Evolutionary conservation across 2,797 vertebrate genomes (phyloP), one percentile per base, ranked within the genome.

Genomic region (Fringilla coelebs): DNA sequence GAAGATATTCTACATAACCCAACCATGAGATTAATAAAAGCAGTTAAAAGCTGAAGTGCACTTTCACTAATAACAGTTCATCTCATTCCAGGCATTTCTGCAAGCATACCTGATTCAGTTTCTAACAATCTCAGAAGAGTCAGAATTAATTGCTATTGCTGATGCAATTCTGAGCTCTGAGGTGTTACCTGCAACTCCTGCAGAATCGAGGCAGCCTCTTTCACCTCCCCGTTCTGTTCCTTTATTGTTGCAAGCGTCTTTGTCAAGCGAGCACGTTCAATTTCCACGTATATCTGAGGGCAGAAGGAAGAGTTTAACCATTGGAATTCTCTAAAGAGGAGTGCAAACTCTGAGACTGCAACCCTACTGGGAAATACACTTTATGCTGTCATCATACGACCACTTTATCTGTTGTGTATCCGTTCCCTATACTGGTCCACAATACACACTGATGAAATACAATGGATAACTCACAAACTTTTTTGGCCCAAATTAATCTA

Each of bases 261-360:
- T 17, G 99, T 99, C 87, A 99, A 98, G 61, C 99, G 98, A 51
- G 99, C 99, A 13, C 99, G 99, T 92, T 99, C 99, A 15, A 99
- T 99, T 97, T 99, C 99, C 75, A 99, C 99, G 43, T 99, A 99
- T 75, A 99, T 99, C 99, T 99, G 96, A 36, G 89, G 85, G 43
- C 84, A 70, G 25, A 34, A 78, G 58, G 3, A 51, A 45, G 16
- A 55, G 61, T n/a, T 85, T 24, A 22, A 83, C 66, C 15, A 28
- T 0, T 20, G 54, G 4, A 22, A 51, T 81, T 51, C 40, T 66
- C 58, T 51, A 4, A 36, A 48, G 18, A 68, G 32, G 16, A 67
- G 93, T 55, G 75, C 18, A 85, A 63, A 45, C 80, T 46, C 60
- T 94, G 86, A 86, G 22, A 89, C 21, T 43, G 61, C 28, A 68